phyloP scores from a whole-genome alignment of 2,797 vertebrate species.

The Megaceryle alcyon region DNA sequence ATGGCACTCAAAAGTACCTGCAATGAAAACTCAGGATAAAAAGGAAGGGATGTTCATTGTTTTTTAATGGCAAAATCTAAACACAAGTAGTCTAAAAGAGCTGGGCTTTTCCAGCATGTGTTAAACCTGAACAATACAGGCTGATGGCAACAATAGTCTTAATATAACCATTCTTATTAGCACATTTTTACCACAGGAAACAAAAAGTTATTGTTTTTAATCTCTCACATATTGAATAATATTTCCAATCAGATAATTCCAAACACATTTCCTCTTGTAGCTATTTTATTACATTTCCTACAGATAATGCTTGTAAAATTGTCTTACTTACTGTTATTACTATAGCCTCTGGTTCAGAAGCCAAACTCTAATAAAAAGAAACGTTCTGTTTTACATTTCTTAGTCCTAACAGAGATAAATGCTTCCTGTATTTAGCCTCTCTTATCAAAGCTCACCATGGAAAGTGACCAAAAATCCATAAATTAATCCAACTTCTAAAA shows the following conservation, averaged over 20 bases:
- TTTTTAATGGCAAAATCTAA: not conserved
- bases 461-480: conserved; percentile 25
- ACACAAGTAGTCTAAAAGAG: not conserved
- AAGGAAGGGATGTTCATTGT: not conserved
- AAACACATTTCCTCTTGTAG: conserved; percentile 48
- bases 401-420: conserved; percentile 15
- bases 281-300: conserved; percentile 63
- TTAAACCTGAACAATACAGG: not conserved
- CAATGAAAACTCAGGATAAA: not conserved
- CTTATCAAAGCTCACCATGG: not conserved
- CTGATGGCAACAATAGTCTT: conserved; percentile 8
- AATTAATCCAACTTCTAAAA: conserved; percentile 9
- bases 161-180: conserved; percentile 42
- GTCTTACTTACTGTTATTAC: conserved; percentile 48
- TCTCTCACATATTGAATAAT: conserved; percentile 38
- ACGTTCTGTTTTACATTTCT: conserved; percentile 8
- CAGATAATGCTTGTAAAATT: conserved; percentile 66
- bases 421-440: not conserved
- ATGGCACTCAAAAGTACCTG: not conserved
- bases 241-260: conserved; percentile 52
- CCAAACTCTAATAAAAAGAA: conserved; percentile 53
- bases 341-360: conserved; percentile 26
- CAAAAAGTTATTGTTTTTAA: conserved; percentile 57
- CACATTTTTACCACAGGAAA: conserved; percentile 43
- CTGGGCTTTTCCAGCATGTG: not conserved